Evolutionary conservation across 2,797 vertebrate species (phyloP).

Genomic region (Australoheros facetus): DNA sequence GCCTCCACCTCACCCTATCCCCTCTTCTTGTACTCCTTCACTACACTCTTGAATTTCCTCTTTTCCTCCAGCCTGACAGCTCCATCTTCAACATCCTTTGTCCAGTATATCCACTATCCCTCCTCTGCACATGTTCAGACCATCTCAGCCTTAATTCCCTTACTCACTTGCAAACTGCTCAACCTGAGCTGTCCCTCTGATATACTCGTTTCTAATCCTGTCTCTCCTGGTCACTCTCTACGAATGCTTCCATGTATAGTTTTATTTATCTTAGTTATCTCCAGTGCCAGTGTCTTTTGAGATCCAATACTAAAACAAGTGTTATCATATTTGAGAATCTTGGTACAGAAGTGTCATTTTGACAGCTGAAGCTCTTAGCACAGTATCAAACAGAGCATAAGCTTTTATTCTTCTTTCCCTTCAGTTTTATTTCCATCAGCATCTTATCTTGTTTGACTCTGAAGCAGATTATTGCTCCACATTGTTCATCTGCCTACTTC

Average conservation of each 20-base stretch:
- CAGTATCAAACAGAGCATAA: too few species aligned
- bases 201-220: neutral
- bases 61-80: neutral
- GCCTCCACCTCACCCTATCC: neutral
- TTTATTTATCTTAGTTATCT: neutral
- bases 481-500: neutral
- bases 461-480: neutral
- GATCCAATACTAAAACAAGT: neutral
- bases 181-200: neutral
- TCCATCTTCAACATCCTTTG: neutral
- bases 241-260: too few species aligned
- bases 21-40: neutral
- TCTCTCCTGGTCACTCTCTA: neutral
- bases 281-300: neutral
- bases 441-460: neutral
- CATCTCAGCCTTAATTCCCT: neutral
- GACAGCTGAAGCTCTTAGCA: too few species aligned
- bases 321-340: neutral
- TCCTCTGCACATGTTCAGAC: neutral
- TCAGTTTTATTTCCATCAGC: neutral
- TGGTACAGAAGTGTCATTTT: too few species aligned
- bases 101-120: neutral
- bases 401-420: neutral
- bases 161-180: neutral
- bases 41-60: too few species aligned